Evolutionary conservation across 2,888 invertebrate species (phyloP).

Genomic region (Lobophora halterata): DNA sequence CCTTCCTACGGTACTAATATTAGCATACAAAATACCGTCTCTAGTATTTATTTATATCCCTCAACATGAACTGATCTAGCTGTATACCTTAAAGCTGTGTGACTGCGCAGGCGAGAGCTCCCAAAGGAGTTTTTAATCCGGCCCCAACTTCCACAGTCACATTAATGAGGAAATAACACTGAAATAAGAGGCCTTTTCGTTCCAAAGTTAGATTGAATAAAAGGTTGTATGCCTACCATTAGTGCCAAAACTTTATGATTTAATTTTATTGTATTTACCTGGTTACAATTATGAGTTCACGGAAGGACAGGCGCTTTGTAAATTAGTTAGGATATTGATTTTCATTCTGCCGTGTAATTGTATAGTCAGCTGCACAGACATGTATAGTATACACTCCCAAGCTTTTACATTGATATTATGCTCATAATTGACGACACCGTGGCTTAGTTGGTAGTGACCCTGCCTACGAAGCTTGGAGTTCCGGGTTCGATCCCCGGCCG

Average conservation of each 20-base stretch:
- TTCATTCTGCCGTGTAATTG: no score
- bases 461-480: no score
- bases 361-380: no score
- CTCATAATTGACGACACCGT: no score
- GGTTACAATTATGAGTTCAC: conserved; percentile 25
- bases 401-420: no score
- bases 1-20: no score
- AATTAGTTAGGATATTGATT: no score
- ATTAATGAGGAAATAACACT: conserved; percentile 75
- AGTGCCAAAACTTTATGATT: conserved; percentile 63
- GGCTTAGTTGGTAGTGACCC: no score
- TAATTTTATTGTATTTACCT: conserved; percentile 55
- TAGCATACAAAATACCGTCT: no score
- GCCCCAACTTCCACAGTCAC: conserved; percentile 61
- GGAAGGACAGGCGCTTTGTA: conserved; percentile 13
- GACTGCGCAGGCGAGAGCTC: conserved; percentile 58
- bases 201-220: conserved; percentile 75
- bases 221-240: conserved; percentile 61
- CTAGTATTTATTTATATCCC: no score
- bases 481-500: no score
- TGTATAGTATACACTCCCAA: no score
- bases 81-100: conserved; percentile 32
- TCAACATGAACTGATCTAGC: background rate
- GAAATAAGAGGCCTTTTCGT: conserved; percentile 64
- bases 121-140: conserved; percentile 73